These are phyloP conservation scores for Antheraea yamamai DNA, from an alignment of 2,888 invertebrate genomes.

Conservation along the genomic window DNA sequence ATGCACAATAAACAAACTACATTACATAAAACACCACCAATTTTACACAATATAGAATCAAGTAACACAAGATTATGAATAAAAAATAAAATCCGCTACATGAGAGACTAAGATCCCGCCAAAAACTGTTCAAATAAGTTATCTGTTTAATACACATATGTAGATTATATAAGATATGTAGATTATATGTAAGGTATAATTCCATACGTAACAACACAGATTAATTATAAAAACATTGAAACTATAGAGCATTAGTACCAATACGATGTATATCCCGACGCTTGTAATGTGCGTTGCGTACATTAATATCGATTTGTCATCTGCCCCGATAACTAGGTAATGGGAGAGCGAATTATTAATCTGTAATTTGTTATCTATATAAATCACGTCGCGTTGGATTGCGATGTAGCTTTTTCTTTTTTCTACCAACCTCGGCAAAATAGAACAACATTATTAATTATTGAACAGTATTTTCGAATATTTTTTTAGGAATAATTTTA, in stretches of 20 bases:
- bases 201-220: neutral
- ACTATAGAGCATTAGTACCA: neutral
- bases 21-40: too few species aligned
- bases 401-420: neutral
- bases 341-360: neutral
- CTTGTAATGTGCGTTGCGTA: constrained; percentile 7
- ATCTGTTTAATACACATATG: neutral
- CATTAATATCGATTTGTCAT: constrained; percentile 11
- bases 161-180: too few species aligned
- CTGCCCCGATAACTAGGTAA: neutral
- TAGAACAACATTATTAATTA: neutral
- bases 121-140: too few species aligned
- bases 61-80: too few species aligned
- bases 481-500: neutral
- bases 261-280: neutral
- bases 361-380: neutral
- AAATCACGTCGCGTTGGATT: neutral
- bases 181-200: too few species aligned
- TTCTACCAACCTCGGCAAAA: neutral
- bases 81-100: too few species aligned
- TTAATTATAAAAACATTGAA: neutral
- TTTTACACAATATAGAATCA: too few species aligned
- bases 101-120: too few species aligned
- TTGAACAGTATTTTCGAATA: neutral
- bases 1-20: too few species aligned